Percentiles rank a stretch among this genome's conserved stretches.
These are phyloP conservation scores for Zalophus californianus DNA, from an alignment of 2,797 vertebrate species.

Conservation along the genomic window DNA sequence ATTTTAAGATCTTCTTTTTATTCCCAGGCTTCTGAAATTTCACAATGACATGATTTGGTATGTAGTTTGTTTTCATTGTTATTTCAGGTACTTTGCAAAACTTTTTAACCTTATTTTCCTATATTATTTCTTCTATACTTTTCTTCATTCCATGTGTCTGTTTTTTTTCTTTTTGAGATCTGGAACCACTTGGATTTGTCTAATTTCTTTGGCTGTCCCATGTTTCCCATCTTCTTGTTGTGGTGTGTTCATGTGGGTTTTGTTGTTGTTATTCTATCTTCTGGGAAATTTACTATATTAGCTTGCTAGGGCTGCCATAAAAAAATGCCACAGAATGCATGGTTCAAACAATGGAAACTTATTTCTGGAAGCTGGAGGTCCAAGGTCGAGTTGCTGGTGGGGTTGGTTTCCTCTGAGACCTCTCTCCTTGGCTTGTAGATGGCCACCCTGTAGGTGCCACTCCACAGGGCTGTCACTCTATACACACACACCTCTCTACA, in stretches of 20 bases:
- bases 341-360: not conserved
- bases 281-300: not conserved
- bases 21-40: constrained; percentile 37
- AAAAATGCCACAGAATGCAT: not conserved
- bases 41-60: not conserved
- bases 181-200: not conserved
- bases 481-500: not conserved
- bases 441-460: not conserved
- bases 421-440: not conserved
- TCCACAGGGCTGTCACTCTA: not conserved
- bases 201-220: not conserved
- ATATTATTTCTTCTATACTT: not conserved
- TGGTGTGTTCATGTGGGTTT: not conserved
- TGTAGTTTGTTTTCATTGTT: not conserved
- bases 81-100: not conserved
- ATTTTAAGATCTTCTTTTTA: constrained; percentile 16
- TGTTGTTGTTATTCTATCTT: constrained; percentile 24
- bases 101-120: not conserved
- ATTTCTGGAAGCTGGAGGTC: not conserved
- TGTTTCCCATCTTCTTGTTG: constrained; percentile 13
- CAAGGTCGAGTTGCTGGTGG: not conserved
- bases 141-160: not conserved
- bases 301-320: not conserved
- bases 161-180: constrained; percentile 12
- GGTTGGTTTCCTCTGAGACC: not conserved